These are phyloP conservation scores for Formica exsecta DNA, from an alignment of 1,140 invertebrate genomes.

Conservation along the genomic window DNA sequence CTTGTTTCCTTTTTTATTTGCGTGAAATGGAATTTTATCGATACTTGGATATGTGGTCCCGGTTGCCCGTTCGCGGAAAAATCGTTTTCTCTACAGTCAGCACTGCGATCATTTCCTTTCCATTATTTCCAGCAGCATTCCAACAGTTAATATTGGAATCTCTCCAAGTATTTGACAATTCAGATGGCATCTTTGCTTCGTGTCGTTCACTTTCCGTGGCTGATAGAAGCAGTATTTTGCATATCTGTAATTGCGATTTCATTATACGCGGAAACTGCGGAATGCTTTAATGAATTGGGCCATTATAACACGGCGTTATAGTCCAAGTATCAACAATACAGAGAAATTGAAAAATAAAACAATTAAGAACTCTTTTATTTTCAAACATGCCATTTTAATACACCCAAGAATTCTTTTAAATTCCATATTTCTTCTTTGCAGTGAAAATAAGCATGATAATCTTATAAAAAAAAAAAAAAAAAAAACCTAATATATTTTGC, in stretches of 20 bases:
- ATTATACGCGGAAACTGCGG: slow-evolving; percentile 69
- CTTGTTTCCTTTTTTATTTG: not conserved
- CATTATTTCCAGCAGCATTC: slow-evolving; percentile 74
- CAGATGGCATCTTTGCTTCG: slow-evolving; percentile 73
- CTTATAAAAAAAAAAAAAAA: not conserved
- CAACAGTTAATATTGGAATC: slow-evolving; percentile 79
- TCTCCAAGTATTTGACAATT: slow-evolving; percentile 79
- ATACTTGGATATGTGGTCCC: slow-evolving; percentile 29
- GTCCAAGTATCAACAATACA: not conserved
- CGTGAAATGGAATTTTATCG: slow-evolving; percentile 66
- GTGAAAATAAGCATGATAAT: slow-evolving; percentile 26
- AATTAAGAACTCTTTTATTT: not conserved
- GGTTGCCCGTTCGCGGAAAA: slow-evolving; percentile 27
- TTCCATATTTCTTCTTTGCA: slow-evolving; percentile 14
- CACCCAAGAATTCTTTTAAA: slow-evolving; percentile 45
- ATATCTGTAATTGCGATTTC: slow-evolving; percentile 80
- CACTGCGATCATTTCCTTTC: slow-evolving; percentile 66
- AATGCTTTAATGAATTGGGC: slow-evolving; percentile 78
- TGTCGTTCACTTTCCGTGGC: slow-evolving; percentile 58
- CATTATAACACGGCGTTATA: slow-evolving; percentile 39
- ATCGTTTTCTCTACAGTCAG: slow-evolving; percentile 52
- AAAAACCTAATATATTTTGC: not conserved
- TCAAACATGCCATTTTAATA: slow-evolving; percentile 12
- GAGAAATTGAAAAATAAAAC: slow-evolving; percentile 46
- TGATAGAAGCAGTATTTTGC: slow-evolving; percentile 78